Conservation (phyloP, 2,113 vertebrate genomes). For the Drymodes brunneopygia region DNA sequence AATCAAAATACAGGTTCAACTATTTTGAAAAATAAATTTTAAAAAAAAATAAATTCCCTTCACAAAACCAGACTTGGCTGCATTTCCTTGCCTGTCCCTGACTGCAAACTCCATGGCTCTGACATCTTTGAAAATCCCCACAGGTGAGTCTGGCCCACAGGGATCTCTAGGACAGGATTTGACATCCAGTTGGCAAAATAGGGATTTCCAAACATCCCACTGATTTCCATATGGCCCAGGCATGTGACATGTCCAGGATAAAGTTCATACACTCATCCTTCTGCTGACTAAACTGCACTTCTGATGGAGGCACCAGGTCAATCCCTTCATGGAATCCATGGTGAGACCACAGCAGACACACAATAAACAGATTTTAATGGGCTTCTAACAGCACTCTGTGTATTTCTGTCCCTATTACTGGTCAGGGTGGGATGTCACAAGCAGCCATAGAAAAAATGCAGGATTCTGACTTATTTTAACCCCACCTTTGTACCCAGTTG, state of each 20-base stretch:
- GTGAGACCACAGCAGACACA: neutral
- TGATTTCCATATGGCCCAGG: neutral
- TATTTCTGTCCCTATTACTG: neutral
- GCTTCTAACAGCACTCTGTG: neutral
- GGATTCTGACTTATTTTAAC: neutral
- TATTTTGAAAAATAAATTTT: neutral
- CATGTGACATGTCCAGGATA: accelerated
- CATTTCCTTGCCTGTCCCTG: neutral
- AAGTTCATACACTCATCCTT: neutral
- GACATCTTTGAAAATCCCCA: neutral
- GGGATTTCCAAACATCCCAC: neutral
- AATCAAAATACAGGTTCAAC: neutral
- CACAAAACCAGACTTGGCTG: neutral
- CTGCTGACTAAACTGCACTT: neutral
- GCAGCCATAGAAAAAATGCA: neutral
- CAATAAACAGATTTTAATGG: neutral
- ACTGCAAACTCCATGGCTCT: neutral
- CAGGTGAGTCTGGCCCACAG: neutral
- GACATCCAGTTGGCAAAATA: neutral
- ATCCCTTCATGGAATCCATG: neutral
- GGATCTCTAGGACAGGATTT: neutral
- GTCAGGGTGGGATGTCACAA: neutral
- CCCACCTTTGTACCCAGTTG: neutral
- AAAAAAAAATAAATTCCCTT: neutral
- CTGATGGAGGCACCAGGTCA: neutral